Percentiles rank a stretch among this genome's conserved stretches.
phyloP scores from a whole-genome alignment of 2,797 vertebrate genomes.

The Neosilurus hyrtlii region DNA sequence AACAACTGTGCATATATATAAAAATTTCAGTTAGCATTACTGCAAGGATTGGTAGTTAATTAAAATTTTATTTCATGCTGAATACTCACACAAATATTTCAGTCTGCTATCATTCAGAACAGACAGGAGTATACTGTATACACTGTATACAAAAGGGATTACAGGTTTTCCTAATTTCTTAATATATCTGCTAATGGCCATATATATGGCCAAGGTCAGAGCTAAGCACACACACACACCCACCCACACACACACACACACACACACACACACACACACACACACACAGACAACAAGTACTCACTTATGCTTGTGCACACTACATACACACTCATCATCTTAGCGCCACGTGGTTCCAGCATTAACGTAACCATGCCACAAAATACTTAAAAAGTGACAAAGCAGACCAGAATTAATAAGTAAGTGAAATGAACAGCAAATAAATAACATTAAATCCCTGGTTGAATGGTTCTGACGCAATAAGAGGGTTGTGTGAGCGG shows the following conservation, averaged over 20 bases:
- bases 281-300: background rate
- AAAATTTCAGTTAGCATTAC: background rate
- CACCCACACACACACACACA: conserved; percentile 2
- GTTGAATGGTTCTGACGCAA: conserved; percentile 57
- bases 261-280: conserved; percentile 5
- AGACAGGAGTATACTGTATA: background rate
- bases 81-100: background rate
- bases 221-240: conserved; percentile 28
- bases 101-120: background rate
- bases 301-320: background rate
- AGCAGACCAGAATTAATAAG: conserved; percentile 31
- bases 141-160: too few species aligned
- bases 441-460: conserved; percentile 30
- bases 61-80: background rate
- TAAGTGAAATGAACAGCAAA: conserved; percentile 33
- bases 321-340: background rate
- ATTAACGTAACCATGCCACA: background rate
- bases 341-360: background rate
- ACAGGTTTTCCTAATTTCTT: conserved; percentile 16
- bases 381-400: conserved; percentile 19
- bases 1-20: background rate
- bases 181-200: conserved; percentile 31
- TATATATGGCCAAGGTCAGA: conserved; percentile 53
- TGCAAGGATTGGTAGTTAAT: background rate
- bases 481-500: conserved; percentile 52